Evolutionary conservation across 2,113 vertebrate species (phyloP).

Genomic region (Anolis carolinensis): DNA sequence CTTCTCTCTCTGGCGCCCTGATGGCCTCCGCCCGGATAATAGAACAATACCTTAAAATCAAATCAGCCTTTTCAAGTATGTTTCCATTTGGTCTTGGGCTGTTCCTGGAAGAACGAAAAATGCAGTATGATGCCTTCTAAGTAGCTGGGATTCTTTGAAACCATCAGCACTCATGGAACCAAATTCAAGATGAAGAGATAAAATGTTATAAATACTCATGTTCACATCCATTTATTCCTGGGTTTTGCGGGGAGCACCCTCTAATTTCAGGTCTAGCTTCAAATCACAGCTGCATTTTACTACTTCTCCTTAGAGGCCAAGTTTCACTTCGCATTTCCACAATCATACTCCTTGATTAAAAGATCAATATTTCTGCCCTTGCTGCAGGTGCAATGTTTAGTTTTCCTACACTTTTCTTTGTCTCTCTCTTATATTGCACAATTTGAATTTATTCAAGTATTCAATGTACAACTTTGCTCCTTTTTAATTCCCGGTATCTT

Average conservation of each 20-base stretch:
- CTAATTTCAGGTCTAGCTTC: background rate
- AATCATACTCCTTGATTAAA: slow-evolving; percentile 20
- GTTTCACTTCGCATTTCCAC: slow-evolving; percentile 7
- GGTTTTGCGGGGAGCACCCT: no score
- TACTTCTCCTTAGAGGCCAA: background rate
- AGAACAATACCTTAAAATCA: background rate
- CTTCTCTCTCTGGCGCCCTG: no score
- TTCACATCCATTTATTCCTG: background rate
- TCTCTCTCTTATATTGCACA: background rate
- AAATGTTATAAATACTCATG: background rate
- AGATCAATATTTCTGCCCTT: background rate
- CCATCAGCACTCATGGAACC: background rate
- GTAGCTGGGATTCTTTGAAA: background rate
- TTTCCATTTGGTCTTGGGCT: background rate
- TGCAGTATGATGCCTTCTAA: background rate
- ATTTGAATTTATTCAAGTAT: background rate
- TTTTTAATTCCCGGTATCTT: background rate
- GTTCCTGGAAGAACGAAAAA: background rate
- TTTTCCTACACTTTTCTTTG: background rate
- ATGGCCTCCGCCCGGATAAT: no score
- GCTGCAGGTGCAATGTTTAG: background rate
- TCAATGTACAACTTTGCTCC: background rate
- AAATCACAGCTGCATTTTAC: background rate
- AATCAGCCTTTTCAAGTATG: background rate
- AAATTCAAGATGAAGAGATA: background rate